Percentiles rank a stretch among this genome's conserved stretches.
Conservation (phyloP, 2,888 invertebrate species). For the Mythimna pallens region DNA sequence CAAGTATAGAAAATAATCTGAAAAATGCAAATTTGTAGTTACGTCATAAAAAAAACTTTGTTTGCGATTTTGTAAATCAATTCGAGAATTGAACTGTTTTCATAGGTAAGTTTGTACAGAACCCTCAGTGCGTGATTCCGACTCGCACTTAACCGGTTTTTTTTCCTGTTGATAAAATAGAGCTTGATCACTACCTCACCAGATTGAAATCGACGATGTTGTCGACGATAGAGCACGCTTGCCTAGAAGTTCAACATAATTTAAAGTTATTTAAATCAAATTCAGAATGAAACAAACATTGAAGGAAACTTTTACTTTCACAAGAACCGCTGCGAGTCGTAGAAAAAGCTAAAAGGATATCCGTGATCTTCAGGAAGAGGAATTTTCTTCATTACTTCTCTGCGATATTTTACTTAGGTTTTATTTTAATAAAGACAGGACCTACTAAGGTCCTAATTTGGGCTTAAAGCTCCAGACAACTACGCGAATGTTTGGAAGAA, state of each 20-base stretch:
- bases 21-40: no score
- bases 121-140: no score
- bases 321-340: neutral
- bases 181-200: neutral
- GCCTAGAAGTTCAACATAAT: neutral
- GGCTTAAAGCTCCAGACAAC: neutral
- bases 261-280: neutral
- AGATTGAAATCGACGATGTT: no score
- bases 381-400: neutral
- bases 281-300: neutral
- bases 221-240: no score
- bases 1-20: no score
- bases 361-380: neutral
- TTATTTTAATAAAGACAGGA: neutral
- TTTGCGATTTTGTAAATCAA: no score
- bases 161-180: no score
- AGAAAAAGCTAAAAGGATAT: slow-evolving; percentile 14
- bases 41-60: no score
- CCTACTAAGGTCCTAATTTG: neutral
- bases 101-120: no score
- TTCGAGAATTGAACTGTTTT: no score
- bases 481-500: no score
- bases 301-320: neutral
- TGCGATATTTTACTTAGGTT: slow-evolving; percentile 10
- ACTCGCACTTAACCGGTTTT: no score